Percentiles rank a stretch among this genome's conserved stretches.
Evolutionary conservation across 1,140 invertebrate species (phyloP).

Genomic region (Helicoverpa zea): DNA sequence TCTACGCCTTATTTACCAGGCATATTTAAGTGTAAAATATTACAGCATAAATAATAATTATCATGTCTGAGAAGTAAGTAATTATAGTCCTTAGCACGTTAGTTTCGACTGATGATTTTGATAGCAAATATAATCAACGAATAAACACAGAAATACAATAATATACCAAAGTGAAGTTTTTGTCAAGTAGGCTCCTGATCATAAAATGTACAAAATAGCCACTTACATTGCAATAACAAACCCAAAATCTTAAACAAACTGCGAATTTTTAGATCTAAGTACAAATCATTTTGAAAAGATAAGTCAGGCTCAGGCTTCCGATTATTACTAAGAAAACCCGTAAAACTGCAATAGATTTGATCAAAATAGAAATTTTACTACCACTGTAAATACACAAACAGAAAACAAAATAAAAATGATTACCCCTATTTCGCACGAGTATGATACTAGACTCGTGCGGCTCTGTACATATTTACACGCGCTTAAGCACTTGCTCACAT

Average conservation of each 20-base stretch:
- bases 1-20: too few species aligned
- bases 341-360: constrained; percentile 2
- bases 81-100: too few species aligned
- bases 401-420: constrained; percentile 17
- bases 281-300: constrained; percentile 9
- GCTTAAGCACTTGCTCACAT: constrained; percentile 60
- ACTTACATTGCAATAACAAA: too few species aligned
- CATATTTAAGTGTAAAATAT: too few species aligned
- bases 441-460: constrained; percentile 34
- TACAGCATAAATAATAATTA: too few species aligned
- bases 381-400: background rate
- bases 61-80: too few species aligned
- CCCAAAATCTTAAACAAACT: background rate
- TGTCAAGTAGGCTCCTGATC: too few species aligned
- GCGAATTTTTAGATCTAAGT: background rate
- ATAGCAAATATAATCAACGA: too few species aligned
- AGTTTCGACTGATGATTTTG: too few species aligned
- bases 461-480: constrained; percentile 57
- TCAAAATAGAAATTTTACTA: constrained; percentile 27
- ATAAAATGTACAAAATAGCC: too few species aligned
- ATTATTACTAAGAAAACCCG: constrained; percentile 12
- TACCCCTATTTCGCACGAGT: constrained; percentile 3
- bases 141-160: too few species aligned
- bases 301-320: background rate
- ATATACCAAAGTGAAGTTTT: too few species aligned